Conservation (phyloP, 2,113 vertebrate species). For the Psilopsiagon aurifrons region DNA sequence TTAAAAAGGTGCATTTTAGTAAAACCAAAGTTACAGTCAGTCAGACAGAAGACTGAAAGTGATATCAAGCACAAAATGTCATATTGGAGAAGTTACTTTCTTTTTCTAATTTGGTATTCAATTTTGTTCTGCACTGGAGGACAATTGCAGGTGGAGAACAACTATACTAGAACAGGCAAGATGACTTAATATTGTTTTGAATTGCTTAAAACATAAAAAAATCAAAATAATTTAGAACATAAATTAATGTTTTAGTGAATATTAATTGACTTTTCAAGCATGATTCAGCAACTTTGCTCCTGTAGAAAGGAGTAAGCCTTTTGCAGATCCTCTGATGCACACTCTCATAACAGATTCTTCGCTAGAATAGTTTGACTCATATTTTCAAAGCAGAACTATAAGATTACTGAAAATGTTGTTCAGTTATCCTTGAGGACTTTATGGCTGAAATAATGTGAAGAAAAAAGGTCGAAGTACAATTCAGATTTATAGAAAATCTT, state of each 20-base stretch:
- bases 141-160: neutral
- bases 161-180: neutral
- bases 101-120: neutral
- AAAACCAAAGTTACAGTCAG: neutral
- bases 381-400: neutral
- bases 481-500: neutral
- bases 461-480: neutral
- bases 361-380: neutral
- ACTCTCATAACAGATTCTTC: neutral
- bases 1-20: neutral
- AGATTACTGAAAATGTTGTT: neutral
- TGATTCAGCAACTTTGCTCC: neutral
- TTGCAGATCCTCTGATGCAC: neutral
- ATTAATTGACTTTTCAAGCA: neutral
- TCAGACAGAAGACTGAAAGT: neutral
- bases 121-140: neutral
- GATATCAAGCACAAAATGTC: neutral
- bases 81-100: neutral
- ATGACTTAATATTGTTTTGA: neutral
- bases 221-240: neutral
- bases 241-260: neutral
- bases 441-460: neutral
- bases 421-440: neutral
- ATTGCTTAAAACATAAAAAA: neutral
- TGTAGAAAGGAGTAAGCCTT: neutral